Percentiles rank a stretch among this genome's conserved stretches.
These are phyloP conservation scores for Mystacides longicornis DNA, from an alignment of 2,888 invertebrate genomes.

Conservation along the genomic window DNA sequence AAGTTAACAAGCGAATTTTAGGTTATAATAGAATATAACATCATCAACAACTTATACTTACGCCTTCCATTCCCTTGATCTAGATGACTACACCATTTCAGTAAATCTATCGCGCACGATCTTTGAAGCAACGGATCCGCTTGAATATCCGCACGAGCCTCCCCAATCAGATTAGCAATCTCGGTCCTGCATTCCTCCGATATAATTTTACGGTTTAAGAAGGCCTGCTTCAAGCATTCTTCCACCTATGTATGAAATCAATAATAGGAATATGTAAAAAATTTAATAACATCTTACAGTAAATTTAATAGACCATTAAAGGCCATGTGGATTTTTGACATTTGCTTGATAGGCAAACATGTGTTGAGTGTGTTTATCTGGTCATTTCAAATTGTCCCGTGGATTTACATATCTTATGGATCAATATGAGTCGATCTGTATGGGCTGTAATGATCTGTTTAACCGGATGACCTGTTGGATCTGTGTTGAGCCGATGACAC, in stretches of 20 bases:
- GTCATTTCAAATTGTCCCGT: too few relatives aligned
- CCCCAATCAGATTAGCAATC: conserved; percentile 82
- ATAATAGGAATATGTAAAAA: background rate
- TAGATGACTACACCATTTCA: conserved; percentile 71
- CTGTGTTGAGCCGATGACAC: too few relatives aligned
- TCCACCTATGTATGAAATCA: conserved; percentile 53
- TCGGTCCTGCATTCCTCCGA: conserved; percentile 73
- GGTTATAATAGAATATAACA: background rate
- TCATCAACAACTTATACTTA: conserved; percentile 53
- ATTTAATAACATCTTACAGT: background rate
- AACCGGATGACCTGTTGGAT: too few relatives aligned
- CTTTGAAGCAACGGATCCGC: conserved; percentile 87
- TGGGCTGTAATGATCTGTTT: too few relatives aligned
- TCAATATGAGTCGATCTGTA: too few relatives aligned
- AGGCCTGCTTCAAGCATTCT: conserved; percentile 86
- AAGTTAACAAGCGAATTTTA: too few relatives aligned
- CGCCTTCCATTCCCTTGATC: conserved; percentile 87
- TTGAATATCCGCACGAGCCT: conserved; percentile 88
- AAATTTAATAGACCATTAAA: too few relatives aligned
- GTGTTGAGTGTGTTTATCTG: too few relatives aligned
- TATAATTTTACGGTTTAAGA: conserved; percentile 64
- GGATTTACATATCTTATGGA: too few relatives aligned
- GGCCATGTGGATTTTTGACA: too few relatives aligned
- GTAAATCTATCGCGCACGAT: conserved; percentile 79
- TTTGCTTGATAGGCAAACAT: too few relatives aligned